phyloP scores from a whole-genome alignment of 2,797 vertebrate genomes.

The Rhynchonycteris naso region DNA sequence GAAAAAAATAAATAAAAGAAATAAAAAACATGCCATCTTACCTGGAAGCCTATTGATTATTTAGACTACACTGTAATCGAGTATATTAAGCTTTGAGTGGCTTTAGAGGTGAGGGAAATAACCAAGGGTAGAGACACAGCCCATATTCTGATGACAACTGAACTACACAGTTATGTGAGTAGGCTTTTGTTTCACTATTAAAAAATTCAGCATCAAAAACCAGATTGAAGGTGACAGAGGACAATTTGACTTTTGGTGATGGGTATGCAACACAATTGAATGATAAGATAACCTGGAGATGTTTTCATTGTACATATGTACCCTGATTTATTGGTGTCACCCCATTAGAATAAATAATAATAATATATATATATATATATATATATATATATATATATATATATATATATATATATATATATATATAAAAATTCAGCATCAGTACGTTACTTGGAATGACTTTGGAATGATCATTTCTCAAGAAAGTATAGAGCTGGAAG shows the following conservation, averaged over 20 bases:
- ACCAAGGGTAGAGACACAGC: not conserved
- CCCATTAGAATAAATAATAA: no score
- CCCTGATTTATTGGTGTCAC: no score
- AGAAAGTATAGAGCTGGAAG: not conserved
- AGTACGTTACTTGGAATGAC: not conserved
- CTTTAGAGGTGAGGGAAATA: not conserved
- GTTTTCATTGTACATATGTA: no score
- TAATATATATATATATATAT: no score
- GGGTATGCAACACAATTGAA: no score
- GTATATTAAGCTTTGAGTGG: not conserved
- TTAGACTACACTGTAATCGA: not conserved
- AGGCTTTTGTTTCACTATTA: not conserved
- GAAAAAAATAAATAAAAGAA: no score
- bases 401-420: no score
- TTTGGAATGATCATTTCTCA: not conserved
- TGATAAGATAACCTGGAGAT: no score
- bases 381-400: no score
- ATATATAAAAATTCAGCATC: constrained; percentile 1
- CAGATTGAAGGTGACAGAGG: no score
- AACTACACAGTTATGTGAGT: not conserved
- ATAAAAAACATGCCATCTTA: not conserved
- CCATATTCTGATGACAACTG: not conserved
- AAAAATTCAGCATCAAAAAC: constrained; percentile 32
- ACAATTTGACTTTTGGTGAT: no score
- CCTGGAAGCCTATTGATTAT: not conserved